Percentiles rank a stretch among this genome's conserved stretches.
Evolutionary conservation across 2,113 vertebrate species (phyloP).

Genomic region (Bombycilla garrulus): DNA sequence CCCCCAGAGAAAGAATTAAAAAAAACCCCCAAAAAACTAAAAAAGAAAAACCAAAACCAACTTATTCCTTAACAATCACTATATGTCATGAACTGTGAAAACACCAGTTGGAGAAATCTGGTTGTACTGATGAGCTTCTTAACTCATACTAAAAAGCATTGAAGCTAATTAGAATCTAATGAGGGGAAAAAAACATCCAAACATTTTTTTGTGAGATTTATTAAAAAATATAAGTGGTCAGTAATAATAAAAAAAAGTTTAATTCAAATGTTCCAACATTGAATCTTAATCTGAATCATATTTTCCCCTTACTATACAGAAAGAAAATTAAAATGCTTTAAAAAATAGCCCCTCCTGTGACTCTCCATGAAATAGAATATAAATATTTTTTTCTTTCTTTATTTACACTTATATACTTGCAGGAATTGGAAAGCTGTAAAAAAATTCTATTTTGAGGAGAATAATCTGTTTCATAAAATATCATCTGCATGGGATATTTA

Average conservation of each 20-base stretch:
- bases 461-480: conserved; percentile 52
- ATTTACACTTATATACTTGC: not conserved
- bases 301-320: not conserved
- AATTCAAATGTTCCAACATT: not conserved
- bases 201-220: not conserved
- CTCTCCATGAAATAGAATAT: not conserved
- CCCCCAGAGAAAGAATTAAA: accelerated
- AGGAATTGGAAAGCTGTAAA: not conserved
- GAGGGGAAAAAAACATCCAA: not conserved
- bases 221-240: not conserved
- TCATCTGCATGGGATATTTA: conserved; percentile 23
- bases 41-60: not conserved
- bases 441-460: conserved; percentile 11
- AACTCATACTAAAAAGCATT: not conserved
- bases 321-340: not conserved
- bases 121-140: not conserved
- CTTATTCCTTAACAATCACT: not conserved
- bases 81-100: not conserved
- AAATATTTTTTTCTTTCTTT: not conserved
- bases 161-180: not conserved
- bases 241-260: not conserved
- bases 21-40: accelerated
- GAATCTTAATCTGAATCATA: not conserved
- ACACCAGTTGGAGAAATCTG: not conserved
- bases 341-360: not conserved